A percentile compares a stretch with the other conserved stretches of the same genome.
phyloP scores from a whole-genome alignment of 2,797 vertebrate genomes.

The Xenentodon cancila region DNA sequence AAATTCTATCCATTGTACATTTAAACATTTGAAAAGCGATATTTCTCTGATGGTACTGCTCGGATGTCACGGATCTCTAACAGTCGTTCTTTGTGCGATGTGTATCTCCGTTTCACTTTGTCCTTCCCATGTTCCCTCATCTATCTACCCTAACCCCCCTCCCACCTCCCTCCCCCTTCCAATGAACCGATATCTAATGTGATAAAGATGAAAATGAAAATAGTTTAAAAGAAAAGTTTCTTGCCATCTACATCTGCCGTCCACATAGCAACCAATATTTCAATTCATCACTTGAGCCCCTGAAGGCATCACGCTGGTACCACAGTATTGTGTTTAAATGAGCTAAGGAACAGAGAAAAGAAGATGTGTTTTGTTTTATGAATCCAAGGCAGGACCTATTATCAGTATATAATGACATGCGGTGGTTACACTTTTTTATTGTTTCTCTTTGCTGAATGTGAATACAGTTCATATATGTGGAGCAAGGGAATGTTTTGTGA shows the following conservation, averaged over 20 bases:
- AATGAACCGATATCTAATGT: conserved; percentile 8
- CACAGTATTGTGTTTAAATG: conserved; percentile 52
- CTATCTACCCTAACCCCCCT: conserved; percentile 3
- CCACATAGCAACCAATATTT: conserved; percentile 36
- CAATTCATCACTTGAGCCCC: conserved; percentile 49
- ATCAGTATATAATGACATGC: conserved; percentile 68
- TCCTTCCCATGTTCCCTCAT: background rate
- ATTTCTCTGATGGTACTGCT: conserved; percentile 28
- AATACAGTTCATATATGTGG: conserved; percentile 70
- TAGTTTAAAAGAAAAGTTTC: conserved; percentile 12
- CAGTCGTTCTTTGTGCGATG: conserved; percentile 52
- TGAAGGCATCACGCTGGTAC: conserved; percentile 48
- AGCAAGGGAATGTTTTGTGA: conserved; percentile 66
- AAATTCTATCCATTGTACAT: conserved; percentile 44
- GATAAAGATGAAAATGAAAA: conserved; percentile 29
- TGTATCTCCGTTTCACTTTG: conserved; percentile 60
- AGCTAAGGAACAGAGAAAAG: conserved; percentile 47
- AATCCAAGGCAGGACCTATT: conserved; percentile 80
- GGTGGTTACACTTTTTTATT: conserved; percentile 49
- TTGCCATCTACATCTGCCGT: conserved; percentile 37
- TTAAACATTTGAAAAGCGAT: conserved; percentile 44
- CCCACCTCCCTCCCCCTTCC: conserved; percentile 10
- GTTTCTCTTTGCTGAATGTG: conserved; percentile 68
- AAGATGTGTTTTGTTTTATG: conserved; percentile 61
- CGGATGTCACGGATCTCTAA: conserved; percentile 39